Conservation (phyloP, 2,113 vertebrate genomes). For the Tringa solitaria region DNA sequence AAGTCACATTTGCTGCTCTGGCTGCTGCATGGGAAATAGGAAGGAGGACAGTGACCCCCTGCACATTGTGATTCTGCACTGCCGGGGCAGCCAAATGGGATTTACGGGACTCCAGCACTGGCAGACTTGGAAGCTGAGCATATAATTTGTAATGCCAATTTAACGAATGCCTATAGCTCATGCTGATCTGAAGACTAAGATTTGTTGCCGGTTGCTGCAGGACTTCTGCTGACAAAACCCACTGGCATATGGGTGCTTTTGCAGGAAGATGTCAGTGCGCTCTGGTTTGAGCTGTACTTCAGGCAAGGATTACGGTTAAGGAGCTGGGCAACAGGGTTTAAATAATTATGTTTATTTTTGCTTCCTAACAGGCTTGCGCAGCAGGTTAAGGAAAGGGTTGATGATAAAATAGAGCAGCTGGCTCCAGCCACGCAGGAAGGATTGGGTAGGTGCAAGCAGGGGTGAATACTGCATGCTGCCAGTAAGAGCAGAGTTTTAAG, state of each 20-base stretch:
- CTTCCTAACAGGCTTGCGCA: neutral
- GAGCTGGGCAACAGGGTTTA: neutral
- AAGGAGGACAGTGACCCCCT: neutral
- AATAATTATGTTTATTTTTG: neutral
- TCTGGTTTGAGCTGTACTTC: neutral
- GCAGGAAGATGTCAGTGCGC: neutral
- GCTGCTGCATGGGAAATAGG: neutral
- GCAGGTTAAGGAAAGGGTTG: neutral
- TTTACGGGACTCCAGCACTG: neutral
- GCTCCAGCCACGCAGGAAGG: neutral
- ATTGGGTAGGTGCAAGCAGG: neutral
- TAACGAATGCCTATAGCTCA: neutral
- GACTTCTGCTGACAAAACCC: neutral
- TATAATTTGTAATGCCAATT: neutral
- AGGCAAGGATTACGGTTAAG: neutral
- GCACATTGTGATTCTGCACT: neutral
- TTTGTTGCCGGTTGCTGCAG: neutral
- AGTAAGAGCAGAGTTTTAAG: neutral
- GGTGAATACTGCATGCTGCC: neutral
- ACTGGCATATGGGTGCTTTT: neutral
- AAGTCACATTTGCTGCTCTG: neutral
- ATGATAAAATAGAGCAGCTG: neutral
- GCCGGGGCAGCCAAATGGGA: neutral
- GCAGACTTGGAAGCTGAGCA: neutral
- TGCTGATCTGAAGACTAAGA: neutral